Conservation (phyloP, 2,113 vertebrate species). For the Willisornis vidua region DNA sequence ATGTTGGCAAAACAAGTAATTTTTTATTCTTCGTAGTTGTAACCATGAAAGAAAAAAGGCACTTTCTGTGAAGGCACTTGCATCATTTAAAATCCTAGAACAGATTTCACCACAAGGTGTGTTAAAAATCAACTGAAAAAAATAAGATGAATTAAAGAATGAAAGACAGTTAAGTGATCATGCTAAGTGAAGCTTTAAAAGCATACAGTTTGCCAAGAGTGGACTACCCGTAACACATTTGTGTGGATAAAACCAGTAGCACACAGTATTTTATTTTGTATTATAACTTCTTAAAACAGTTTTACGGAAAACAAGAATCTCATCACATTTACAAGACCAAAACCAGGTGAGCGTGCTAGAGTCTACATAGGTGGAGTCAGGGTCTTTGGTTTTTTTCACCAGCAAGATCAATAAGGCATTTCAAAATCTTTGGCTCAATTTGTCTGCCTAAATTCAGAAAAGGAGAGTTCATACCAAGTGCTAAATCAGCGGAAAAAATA, state of each 20-base stretch:
- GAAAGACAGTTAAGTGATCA: not conserved
- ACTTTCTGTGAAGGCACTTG: not conserved
- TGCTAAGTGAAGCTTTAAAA: not conserved
- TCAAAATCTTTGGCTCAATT: not conserved
- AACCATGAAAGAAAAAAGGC: not conserved
- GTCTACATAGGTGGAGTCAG: not conserved
- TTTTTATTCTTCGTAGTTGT: not conserved
- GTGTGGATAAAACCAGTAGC: not conserved
- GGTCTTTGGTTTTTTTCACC: not conserved
- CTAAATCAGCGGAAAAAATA: not conserved
- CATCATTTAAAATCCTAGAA: not conserved
- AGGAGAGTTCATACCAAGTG: not conserved
- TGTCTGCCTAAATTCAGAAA: not conserved
- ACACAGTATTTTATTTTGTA: not conserved
- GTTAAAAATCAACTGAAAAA: not conserved
- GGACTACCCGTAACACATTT: not conserved
- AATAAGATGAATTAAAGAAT: not conserved
- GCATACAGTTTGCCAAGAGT: not conserved
- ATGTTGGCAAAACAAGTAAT: not conserved
- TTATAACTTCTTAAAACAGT: not conserved
- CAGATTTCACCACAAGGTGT: not conserved
- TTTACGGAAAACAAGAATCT: not conserved
- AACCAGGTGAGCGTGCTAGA: accelerated
- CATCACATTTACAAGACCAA: not conserved
- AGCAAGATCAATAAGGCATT: not conserved